These are phyloP conservation scores for Eupristina koningsbergeri DNA, from an alignment of 1,140 invertebrate genomes.

Conservation along the genomic window DNA sequence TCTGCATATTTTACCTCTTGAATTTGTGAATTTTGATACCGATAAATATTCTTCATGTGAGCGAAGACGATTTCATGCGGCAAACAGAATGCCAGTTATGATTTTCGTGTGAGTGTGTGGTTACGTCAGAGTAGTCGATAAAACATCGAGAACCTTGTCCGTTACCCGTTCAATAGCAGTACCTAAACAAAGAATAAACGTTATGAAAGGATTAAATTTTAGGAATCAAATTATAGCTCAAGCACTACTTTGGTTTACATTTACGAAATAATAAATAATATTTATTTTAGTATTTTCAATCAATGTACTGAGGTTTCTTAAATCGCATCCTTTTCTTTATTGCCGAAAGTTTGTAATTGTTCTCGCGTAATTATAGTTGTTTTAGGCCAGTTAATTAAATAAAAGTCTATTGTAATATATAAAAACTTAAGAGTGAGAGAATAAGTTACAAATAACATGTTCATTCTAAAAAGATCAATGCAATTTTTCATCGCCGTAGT, in stretches of 20 bases:
- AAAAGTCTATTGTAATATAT: too few species aligned
- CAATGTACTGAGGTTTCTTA: too few species aligned
- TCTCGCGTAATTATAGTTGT: too few species aligned
- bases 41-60: neutral
- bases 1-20: neutral
- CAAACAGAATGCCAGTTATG: constrained; percentile 21
- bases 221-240: neutral
- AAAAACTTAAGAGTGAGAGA: too few species aligned
- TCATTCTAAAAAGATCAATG: too few species aligned
- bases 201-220: constrained; percentile 24
- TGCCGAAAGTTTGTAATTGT: too few species aligned
- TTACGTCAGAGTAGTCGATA: constrained; percentile 52
- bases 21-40: neutral
- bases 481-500: too few species aligned
- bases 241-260: neutral
- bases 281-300: too few species aligned
- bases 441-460: too few species aligned
- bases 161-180: constrained; percentile 47
- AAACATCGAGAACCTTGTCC: constrained; percentile 48
- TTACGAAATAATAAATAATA: too few species aligned
- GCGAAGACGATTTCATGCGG: constrained; percentile 11
- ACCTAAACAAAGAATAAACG: constrained; percentile 38
- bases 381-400: too few species aligned
- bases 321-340: too few species aligned
- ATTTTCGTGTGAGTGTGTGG: constrained; percentile 32